phyloP scores from a whole-genome alignment of 2,797 vertebrate species.

The Etheostoma nigrum region DNA sequence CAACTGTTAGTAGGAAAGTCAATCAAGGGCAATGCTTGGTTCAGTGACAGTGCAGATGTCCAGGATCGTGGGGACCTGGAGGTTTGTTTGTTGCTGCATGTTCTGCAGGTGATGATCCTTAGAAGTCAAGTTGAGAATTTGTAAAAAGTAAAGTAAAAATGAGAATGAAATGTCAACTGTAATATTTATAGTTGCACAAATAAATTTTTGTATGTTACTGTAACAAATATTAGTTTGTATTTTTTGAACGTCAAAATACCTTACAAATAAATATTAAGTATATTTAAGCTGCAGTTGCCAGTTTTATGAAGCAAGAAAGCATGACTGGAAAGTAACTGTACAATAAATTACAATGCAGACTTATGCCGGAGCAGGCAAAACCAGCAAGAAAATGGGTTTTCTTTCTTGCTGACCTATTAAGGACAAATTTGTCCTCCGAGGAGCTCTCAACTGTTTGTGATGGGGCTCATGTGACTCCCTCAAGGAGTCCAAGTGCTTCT shows the following conservation, averaged over 20 bases:
- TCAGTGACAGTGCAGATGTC: not conserved
- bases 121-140: not conserved
- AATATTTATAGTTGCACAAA: conserved; percentile 4
- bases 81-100: conserved; percentile 1
- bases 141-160: too few relatives aligned
- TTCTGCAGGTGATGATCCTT: not conserved
- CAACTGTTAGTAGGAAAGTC: not conserved
- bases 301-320: not conserved
- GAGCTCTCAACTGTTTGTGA: conserved; percentile 13
- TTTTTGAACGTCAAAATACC: not conserved
- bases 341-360: not conserved
- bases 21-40: conserved; percentile 1
- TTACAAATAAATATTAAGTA: not conserved
- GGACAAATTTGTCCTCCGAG: conserved; percentile 2
- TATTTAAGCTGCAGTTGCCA: too few relatives aligned
- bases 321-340: not conserved
- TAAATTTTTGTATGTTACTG: not conserved
- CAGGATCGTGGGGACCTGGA: not conserved
- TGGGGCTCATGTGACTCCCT: conserved; percentile 37
- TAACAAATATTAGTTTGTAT: too few relatives aligned
- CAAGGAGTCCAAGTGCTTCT: conserved; percentile 22
- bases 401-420: conserved; percentile 12
- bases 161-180: not conserved
- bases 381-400: not conserved
- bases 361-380: not conserved